Evolutionary conservation across 2,113 vertebrate species (phyloP).

Genomic region (Carlito syrichta): DNA sequence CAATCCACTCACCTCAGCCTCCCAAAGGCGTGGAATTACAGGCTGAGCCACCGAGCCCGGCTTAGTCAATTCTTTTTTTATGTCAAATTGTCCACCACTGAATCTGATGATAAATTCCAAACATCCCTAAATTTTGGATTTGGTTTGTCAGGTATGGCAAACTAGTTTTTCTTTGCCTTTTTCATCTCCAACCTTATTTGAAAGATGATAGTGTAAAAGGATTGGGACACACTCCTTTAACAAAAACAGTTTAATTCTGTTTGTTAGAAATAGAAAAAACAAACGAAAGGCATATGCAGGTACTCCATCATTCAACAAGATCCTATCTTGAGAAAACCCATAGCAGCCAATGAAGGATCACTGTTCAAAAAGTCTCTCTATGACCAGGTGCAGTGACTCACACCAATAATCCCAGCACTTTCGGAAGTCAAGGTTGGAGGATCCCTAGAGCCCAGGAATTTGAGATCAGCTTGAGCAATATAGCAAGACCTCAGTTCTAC

Average conservation of each 20-base stretch:
- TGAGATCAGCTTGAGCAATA: too few relatives aligned
- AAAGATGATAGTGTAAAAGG: neutral
- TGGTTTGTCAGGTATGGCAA: neutral
- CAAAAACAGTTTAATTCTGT: neutral
- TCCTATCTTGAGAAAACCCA: neutral
- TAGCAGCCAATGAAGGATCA: neutral
- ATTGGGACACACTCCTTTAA: neutral
- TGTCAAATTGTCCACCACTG: neutral
- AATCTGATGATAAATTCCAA: neutral
- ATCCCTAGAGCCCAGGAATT: too few relatives aligned
- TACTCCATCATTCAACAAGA: neutral
- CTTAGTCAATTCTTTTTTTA: too few relatives aligned
- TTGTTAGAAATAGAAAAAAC: neutral
- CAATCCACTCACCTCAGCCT: too few relatives aligned
- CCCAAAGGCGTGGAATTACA: too few relatives aligned
- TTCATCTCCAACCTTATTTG: neutral
- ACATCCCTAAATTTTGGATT: neutral
- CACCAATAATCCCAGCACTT: too few relatives aligned
- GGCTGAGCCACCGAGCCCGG: too few relatives aligned
- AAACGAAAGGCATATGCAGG: neutral
- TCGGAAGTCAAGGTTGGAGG: too few relatives aligned
- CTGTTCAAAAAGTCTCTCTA: neutral
- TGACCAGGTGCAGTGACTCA: too few relatives aligned
- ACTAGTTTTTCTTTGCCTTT: neutral
- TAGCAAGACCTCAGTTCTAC: too few relatives aligned